Percentiles rank a stretch among this genome's conserved stretches.
Conservation (phyloP, 1,140 invertebrate species). For the Panagrolaimus sp. region DNA sequence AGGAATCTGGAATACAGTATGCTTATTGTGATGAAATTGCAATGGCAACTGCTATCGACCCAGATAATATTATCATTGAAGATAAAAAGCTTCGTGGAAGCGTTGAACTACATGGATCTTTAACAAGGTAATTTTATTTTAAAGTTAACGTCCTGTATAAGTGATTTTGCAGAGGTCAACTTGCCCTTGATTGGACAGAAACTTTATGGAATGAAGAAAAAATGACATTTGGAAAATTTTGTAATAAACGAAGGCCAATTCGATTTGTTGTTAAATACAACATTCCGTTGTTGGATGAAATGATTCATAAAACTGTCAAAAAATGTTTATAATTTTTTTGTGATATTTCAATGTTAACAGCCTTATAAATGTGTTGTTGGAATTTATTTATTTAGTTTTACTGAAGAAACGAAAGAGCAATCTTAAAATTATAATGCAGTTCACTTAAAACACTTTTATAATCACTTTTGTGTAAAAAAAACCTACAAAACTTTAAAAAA, state of each 20-base stretch:
- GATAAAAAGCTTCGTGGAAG: constrained; percentile 35
- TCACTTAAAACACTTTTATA: too few relatives aligned
- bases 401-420: too few relatives aligned
- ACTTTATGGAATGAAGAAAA: constrained; percentile 35
- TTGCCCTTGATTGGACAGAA: constrained; percentile 53
- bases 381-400: too few relatives aligned
- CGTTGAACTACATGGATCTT: constrained; percentile 46
- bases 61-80: constrained; percentile 43
- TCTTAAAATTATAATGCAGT: too few relatives aligned
- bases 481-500: too few relatives aligned
- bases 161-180: constrained; percentile 40
- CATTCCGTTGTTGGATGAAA: constrained; percentile 34
- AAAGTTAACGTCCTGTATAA: neutral
- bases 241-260: constrained; percentile 17
- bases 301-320: constrained; percentile 36
- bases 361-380: too few relatives aligned
- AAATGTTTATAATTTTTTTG: constrained; percentile 1
- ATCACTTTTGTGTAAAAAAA: too few relatives aligned
- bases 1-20: constrained; percentile 39
- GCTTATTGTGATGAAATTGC: constrained; percentile 55
- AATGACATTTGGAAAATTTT: constrained; percentile 7
- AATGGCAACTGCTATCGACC: constrained; percentile 45
- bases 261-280: constrained; percentile 42
- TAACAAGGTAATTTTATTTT: constrained; percentile 33
- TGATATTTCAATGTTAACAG: too few relatives aligned